Evolutionary conservation across 2,888 invertebrate genomes (phyloP), one percentile per base, ranked within the genome.

Genomic region (Hoplodrina blanda): DNA sequence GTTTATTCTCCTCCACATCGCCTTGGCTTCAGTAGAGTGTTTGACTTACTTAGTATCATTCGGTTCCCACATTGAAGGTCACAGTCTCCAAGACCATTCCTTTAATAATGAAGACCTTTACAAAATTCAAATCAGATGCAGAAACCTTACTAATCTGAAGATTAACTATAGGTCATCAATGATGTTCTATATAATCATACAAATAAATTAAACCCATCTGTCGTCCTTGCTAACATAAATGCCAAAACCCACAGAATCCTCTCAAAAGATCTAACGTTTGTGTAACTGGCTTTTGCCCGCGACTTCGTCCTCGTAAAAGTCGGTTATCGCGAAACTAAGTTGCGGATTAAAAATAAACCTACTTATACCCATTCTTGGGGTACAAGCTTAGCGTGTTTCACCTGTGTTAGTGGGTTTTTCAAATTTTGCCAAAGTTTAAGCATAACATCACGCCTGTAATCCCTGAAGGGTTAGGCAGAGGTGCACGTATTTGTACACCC

Each of bases 171-270:
- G 67, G 55, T 60, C 74, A 68, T 67, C 60, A 53, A 63, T 15
- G 54, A 44, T 60, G 55, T 49, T 79, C 62, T 53, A 63, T 46
- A 54, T 41, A 63, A 53, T 62, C 52, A 60, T 33, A 15, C 61
- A 62, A 75, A 65, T 62, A 17, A 46, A 46, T 64, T 74, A 54
- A 78, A 19, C 44, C 62, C 41, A 49, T 55, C 52, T 1, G 13
- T 68, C 49, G 80, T 69, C 77, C 77, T 78, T 80, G 77, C 30
- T 80, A 4, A 20, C 11, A 62, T 17, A 80, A 80, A 78, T 80
- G 81, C 59, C 63, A 77, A 66, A 55, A 64, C 54, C 41, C 15
- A 7, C 37, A 30, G 81, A 66, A 66, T 67, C 61, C 54, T 64
- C 57, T 78, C 81, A 59, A 62, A 60, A 41, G 20, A 11, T 44